A percentile compares a stretch with the other conserved stretches of the same genome.
phyloP scores from a whole-genome alignment of 2,113 vertebrate species.

The Phylloscopus whistleri region DNA sequence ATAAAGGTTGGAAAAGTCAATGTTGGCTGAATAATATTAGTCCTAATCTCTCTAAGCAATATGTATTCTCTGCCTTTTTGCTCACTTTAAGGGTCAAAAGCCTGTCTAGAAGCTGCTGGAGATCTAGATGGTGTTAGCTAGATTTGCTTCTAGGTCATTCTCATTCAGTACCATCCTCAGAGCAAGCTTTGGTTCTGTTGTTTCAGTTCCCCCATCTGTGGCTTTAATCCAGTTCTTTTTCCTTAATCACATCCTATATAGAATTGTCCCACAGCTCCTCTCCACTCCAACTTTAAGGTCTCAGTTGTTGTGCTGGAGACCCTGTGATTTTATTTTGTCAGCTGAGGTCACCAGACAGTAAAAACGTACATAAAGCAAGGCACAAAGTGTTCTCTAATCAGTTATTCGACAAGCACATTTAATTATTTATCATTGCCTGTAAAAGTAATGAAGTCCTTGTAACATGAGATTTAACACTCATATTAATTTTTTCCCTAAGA shows the following conservation, averaged over 20 bases:
- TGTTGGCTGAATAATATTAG: background rate
- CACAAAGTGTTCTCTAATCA: slow-evolving; percentile 32
- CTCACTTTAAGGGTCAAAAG: background rate
- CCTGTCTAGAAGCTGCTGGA: background rate
- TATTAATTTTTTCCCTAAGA: slow-evolving; percentile 10
- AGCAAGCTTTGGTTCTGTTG: background rate
- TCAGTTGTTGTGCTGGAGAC: background rate
- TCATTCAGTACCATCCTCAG: background rate
- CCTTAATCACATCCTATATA: background rate
- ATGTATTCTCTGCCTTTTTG: background rate
- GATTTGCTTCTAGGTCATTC: background rate
- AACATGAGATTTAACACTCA: slow-evolving; percentile 1
- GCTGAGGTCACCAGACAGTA: background rate
- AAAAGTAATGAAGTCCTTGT: slow-evolving; percentile 32
- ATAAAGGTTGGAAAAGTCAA: background rate
- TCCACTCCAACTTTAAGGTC: background rate
- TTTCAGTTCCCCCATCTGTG: background rate
- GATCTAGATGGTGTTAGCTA: background rate
- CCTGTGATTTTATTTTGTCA: background rate
- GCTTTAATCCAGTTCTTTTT: background rate
- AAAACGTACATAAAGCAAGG: background rate
- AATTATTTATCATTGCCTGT: slow-evolving; percentile 37
- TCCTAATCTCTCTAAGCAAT: background rate
- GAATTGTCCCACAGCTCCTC: background rate
- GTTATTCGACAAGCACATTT: slow-evolving; percentile 21